Conservation (phyloP, 2,888 invertebrate genomes). For the Atrina japonica region DNA sequence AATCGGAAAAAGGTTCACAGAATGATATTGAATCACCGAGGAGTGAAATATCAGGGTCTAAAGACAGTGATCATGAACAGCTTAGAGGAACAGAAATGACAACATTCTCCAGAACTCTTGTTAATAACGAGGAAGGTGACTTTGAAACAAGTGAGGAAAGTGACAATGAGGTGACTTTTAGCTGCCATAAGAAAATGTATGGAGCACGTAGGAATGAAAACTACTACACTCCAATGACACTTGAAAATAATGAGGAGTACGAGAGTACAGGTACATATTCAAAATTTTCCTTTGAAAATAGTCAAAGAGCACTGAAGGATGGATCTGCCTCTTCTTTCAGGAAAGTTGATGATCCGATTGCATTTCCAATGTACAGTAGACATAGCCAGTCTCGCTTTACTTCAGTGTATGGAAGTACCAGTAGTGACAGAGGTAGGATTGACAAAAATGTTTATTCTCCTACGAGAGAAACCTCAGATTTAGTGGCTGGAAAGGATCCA, state of each 20-base stretch:
- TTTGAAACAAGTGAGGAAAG: constrained; percentile 61
- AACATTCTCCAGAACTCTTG: constrained; percentile 20
- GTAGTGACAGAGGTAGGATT: constrained; percentile 55
- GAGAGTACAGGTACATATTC: constrained; percentile 18
- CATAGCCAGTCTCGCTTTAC: constrained; percentile 42
- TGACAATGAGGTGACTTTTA: constrained; percentile 50
- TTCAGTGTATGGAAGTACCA: constrained; percentile 48
- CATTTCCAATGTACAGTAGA: constrained; percentile 45
- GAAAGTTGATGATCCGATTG: constrained; percentile 54
- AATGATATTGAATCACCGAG: constrained; percentile 66
- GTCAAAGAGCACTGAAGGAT: constrained; percentile 36
- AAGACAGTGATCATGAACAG: constrained; percentile 34
- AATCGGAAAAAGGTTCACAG: constrained; percentile 62
- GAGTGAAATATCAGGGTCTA: constrained; percentile 49
- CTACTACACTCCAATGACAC: constrained; percentile 41
- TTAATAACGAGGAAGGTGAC: constrained; percentile 49
- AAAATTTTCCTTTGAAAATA: constrained; percentile 40
- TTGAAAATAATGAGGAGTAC: constrained; percentile 42
- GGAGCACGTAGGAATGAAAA: constrained; percentile 22
- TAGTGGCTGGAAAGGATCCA: constrained; percentile 41
- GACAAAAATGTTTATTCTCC: constrained; percentile 54
- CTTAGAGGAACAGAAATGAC: constrained; percentile 55
- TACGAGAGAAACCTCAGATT: constrained; percentile 25
- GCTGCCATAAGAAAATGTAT: constrained; percentile 22
- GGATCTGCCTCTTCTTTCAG: constrained; percentile 45